phyloP scores from a whole-genome alignment of 2,113 vertebrate species.

The Piaya cayana region DNA sequence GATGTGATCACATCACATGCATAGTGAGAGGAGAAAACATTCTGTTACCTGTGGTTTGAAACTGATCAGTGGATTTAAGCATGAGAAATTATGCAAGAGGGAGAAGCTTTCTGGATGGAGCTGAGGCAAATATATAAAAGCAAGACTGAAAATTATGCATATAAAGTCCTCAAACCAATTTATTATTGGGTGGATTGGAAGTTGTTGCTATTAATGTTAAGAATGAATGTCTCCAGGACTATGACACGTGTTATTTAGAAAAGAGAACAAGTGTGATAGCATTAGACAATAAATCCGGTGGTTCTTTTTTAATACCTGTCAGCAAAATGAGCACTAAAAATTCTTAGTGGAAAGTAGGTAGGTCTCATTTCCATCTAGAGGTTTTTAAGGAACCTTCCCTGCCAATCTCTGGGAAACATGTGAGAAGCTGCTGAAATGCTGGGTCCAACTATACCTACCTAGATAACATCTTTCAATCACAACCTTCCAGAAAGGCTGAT shows the following conservation, averaged over 20 bases:
- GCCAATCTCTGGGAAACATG: neutral
- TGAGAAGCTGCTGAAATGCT: neutral
- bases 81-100: neutral
- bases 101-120: neutral
- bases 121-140: neutral
- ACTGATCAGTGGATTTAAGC: neutral
- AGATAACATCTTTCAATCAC: neutral
- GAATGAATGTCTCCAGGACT: neutral
- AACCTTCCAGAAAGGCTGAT: accelerated
- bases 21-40: neutral
- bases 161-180: neutral
- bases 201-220: neutral
- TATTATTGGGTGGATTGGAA: neutral
- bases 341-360: neutral
- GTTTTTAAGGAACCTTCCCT: neutral
- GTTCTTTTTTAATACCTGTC: neutral
- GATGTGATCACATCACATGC: accelerated
- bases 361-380: neutral
- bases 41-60: neutral
- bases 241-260: neutral
- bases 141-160: neutral
- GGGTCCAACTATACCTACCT: accelerated
- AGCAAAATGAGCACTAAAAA: neutral
- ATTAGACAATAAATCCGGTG: neutral
- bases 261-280: neutral